Percentiles rank a stretch among this genome's conserved stretches.
Conservation (phyloP, 2,113 vertebrate genomes). For the cattle (Bos taurus) region ARS-UCD2.0 NC_037338.1:93833501-93834000, state of each 20-base stretch:
- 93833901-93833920: neutral
- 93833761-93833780: conserved; percentile 93
- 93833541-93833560: neutral
- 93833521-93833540: neutral
- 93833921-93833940: conserved; percentile 1
- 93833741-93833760: conserved; percentile 84
- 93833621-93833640: neutral
- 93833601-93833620: neutral
- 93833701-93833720: neutral
- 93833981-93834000: conserved; percentile 52
- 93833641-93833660: neutral
- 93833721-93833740: neutral
- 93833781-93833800: conserved; percentile 85
- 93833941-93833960: conserved; percentile 34
- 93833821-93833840: neutral
- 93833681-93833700: neutral
- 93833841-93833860: neutral
- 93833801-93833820: neutral
- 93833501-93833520: neutral
- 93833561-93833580: neutral
- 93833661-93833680: neutral
- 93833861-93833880: neutral
- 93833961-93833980: conserved; percentile 45
- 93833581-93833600: neutral
- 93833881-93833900: conserved; percentile 8